Base-by-base conservation (phyloP, 2,888 invertebrate species). In the Ecliptopera silaceata region DNA sequence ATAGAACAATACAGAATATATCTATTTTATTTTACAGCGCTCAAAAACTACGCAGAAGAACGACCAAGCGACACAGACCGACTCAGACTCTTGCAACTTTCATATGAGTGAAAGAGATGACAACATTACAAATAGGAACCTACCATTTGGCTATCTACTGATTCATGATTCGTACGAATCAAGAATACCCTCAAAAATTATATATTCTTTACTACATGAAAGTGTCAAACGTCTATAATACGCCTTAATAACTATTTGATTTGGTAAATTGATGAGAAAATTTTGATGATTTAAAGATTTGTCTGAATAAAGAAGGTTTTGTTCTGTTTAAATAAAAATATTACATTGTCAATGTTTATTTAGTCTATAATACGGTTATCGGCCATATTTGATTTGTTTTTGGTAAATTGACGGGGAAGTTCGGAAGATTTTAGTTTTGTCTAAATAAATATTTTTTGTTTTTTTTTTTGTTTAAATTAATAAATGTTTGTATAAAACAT, bases 121-220 rank as follows among this genome's bases (percentile, higher is more conserved):
- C 41, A 12, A 4, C 12, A 13, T 1, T 1, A 13, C 29, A 10
- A 12, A 41, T 17, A 8, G 22, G 20, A 47, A 18, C 8, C 38
- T 20, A 18, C 47, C 57, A 3, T 48, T 48, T 13, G 57, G 38
- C 1, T 36, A 13, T 12, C 15, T 59, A 12, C 5, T 20, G 4
- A 43, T 55, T 13, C n/a, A 42, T 38, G 42, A 59, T 4, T 11
- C 46, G 0, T 34, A 29, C 18, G 2, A 18, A 2, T 51, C 51
- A 10, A 13, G 31, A 43, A 0, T 46, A 12, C 54, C 59, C 13
- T 43, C 36, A 12, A 50, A 22, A 46, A 12, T 59, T 12, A 18
- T 59, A 17, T n/a, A 38, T n/a, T 41, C 39, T n/a, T 50, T 31
- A 17, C 22, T 59, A 8, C 36, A 20, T 1, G 20, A 12, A 2